Base-by-base conservation (phyloP, 2,797 vertebrate species). In the Heterohyrax brucei region DNA sequence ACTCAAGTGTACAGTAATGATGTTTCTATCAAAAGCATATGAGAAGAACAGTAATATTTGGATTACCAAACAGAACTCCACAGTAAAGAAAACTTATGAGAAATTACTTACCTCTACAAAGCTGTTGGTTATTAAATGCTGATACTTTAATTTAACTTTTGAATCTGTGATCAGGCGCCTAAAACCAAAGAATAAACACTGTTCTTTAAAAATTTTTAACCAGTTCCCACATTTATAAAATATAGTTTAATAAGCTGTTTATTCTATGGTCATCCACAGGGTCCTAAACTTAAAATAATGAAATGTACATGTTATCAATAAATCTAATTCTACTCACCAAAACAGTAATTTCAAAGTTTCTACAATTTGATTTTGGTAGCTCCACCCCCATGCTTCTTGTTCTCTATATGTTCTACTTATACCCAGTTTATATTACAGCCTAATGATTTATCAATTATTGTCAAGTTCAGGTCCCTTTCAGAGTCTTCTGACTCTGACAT, bases 81-180 rank as follows among this genome's bases (percentile, higher is more conserved):
- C 30, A 86, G n/a, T 83, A 87, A 1, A 62, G 33, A 92, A 61
- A 89, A 70, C 24, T 24, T 66, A 97, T 75, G 68, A 93, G 53
- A 39, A 92, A 84, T 92, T 83, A 98, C 99, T 99, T 99, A 99
- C 99, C 99, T 99, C 99, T 99, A 99, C 99, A 99, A 99, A 99
- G 99, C 99, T 99, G 99, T 99, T 99, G 87, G 99, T 99, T 99
- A 99, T 99, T 99, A 99, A 99, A 99, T 99, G 99, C 98, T 99
- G 99, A 99, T 99, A 99, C 99, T 99, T 99, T 99, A 99, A 99
- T 99, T 99, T 99, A 98, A 99, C 99, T 99, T 99, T 99, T 97
- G 99, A 99, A 99, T 99, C 99, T 99, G 99, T 99, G 98, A 99
- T 99, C 98, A 99, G 99, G 97, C 99, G 99, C 99, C 99, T 99